Base-by-base conservation (phyloP, 2,888 invertebrate genomes). In the Hyppa rectilinea region DNA sequence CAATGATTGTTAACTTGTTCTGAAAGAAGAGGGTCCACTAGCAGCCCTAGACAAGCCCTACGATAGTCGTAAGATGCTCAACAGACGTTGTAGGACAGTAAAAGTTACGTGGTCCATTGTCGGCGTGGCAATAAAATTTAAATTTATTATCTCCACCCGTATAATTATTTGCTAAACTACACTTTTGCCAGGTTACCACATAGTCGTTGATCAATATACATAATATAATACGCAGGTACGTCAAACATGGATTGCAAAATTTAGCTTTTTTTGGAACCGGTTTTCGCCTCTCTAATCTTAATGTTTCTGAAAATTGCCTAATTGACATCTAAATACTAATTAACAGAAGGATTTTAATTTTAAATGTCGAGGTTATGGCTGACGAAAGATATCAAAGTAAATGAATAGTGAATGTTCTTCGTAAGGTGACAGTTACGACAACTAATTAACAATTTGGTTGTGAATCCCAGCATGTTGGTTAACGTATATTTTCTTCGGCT, bases 101-200 rank as follows among this genome's bases (percentile, higher is more conserved):
- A 84, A 80, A 71, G 80, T 84, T 80, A 82, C 84, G 80, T 81
- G 49, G 65, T 34, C 66, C 36, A 82, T 75, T 83, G 82, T 84
- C 73, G 49, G 59, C 52, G 58, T 40, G 50, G 55, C 40, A 70
- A 77, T 83, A 82, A 80, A 78, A 77, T 76, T 71, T 70, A 82
- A 69, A 78, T 85, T 78, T 83, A 85, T 82, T 81, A 80, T 79
- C 75, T 69, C 68, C 58, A 69, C 61, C 56, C 52, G 56, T 80
- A 82, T 82, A 81, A 83, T 81, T 84, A 81, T 85, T 80, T 78
- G 64, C 66, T 82, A 83, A 81, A 78, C 71, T 75, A 76, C 74
- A 70, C 62, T 67, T 83, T 74, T 83, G 71, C 68, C 26, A 61
- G 38, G 81, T 84, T 81, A 56, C 79, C 70, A 69, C 81, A 79